Percentiles rank a stretch among this genome's conserved stretches.
phyloP scores from a whole-genome alignment of 1,140 invertebrate species.

The Luehdorfia chinensis region DNA sequence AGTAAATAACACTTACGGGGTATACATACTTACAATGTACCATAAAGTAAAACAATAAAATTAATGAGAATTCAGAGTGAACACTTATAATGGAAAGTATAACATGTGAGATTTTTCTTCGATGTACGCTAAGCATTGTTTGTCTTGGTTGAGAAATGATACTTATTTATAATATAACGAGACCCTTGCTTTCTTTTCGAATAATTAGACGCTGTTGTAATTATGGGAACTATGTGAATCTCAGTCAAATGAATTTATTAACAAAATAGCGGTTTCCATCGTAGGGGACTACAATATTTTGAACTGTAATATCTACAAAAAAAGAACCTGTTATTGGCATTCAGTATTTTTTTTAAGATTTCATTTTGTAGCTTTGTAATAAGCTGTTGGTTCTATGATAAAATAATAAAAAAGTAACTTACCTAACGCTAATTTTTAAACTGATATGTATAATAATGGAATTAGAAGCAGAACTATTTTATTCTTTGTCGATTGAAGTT shows the following conservation, averaged over 20 bases:
- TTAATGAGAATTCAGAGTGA: constrained; percentile 4
- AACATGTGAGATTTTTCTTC: constrained; percentile 8
- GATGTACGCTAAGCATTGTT: not conserved
- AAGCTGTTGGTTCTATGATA: too few relatives aligned
- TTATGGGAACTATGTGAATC: constrained; percentile 9
- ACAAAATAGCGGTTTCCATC: not conserved
- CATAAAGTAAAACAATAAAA: constrained; percentile 14
- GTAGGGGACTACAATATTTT: not conserved
- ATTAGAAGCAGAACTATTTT: too few relatives aligned
- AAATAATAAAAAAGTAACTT: too few relatives aligned
- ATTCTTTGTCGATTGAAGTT: too few relatives aligned
- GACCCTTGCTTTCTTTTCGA: constrained; percentile 9
- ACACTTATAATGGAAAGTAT: constrained; percentile 20
- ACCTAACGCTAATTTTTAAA: too few relatives aligned
- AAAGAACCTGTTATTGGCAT: not conserved
- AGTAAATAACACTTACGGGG: not conserved
- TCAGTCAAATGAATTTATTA: constrained; percentile 1
- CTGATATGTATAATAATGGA: too few relatives aligned
- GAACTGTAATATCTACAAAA: not conserved
- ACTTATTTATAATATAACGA: constrained; percentile 10
- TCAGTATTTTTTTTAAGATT: too few relatives aligned
- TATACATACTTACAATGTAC: not conserved
- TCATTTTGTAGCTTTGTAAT: too few relatives aligned
- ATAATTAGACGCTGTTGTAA: not conserved
- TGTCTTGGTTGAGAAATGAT: not conserved